Conservation (phyloP, 2,888 invertebrate genomes). For the Luperina testacea region DNA sequence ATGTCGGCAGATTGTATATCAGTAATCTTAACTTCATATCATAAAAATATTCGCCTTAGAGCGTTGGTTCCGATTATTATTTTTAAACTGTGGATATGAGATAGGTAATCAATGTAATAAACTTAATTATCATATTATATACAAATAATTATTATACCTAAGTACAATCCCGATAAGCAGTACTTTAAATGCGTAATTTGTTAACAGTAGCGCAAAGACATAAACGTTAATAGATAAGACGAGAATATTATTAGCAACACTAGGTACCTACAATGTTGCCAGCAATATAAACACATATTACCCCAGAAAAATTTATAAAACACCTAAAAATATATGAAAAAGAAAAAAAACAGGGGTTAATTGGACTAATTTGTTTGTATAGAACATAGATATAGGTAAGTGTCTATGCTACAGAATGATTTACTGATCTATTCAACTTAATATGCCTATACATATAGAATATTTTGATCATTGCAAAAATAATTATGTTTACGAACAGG, state of each 20-base stretch:
- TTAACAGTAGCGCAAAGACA: slow-evolving; percentile 21
- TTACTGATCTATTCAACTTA: not conserved
- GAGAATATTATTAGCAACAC: not conserved
- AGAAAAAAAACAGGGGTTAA: not conserved
- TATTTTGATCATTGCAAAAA: not conserved
- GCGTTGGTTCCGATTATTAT: slow-evolving; percentile 1
- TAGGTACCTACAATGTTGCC: slow-evolving; percentile 13
- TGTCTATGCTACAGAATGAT: not conserved
- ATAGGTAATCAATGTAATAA: not conserved
- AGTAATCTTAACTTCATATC: not conserved
- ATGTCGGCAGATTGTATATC: not conserved
- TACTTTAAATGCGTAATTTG: slow-evolving; percentile 23
- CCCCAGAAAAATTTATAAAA: not conserved
- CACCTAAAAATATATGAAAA: not conserved
- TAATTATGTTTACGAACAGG: not conserved
- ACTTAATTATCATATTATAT: slow-evolving; percentile 10
- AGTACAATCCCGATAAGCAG: slow-evolving; percentile 16
- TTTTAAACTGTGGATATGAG: not conserved
- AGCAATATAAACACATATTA: not conserved
- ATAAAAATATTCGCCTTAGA: not conserved
- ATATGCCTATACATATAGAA: too few species aligned
- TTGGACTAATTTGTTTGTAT: not conserved
- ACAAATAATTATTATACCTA: slow-evolving; percentile 20
- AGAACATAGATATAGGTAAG: not conserved
- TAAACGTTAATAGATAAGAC: slow-evolving; percentile 17